These are phyloP conservation scores for Gorilla gorilla DNA, from an alignment of 2,113 vertebrate genomes.

Conservation along the genomic window DNA sequence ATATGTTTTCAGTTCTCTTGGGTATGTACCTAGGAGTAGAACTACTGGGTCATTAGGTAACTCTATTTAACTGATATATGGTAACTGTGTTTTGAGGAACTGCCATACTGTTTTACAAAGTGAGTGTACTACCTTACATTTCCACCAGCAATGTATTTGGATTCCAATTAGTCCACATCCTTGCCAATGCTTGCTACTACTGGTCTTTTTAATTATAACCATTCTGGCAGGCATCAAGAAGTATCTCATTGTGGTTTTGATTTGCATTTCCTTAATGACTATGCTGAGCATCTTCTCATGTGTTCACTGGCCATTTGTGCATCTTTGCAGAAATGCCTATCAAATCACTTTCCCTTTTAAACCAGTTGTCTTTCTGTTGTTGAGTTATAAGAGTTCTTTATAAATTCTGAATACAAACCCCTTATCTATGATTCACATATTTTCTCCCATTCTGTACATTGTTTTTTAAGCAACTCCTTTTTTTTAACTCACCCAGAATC, in stretches of 20 bases:
- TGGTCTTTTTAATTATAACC: not conserved
- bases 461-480: not conserved
- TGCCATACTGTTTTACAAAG: slow-evolving; percentile 36
- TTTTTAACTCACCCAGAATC: not conserved
- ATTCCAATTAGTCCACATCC: not conserved
- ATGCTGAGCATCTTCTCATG: not conserved
- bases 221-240: not conserved
- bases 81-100: not conserved
- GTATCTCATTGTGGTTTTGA: not conserved
- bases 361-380: not conserved
- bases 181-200: not conserved
- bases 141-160: not conserved
- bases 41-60: not conserved
- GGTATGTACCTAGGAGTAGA: not conserved
- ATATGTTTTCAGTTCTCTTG: not conserved
- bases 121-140: not conserved
- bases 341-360: not conserved
- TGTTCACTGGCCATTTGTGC: not conserved
- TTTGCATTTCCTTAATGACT: slow-evolving; percentile 20
- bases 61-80: not conserved
- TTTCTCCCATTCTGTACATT: not conserved
- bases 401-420: not conserved
- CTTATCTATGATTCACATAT: not conserved
- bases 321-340: not conserved
- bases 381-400: not conserved